A percentile compares a stretch with the other conserved stretches of the same genome.
Conservation (phyloP, 2,113 vertebrate species). For the Oxyura jamaicensis region DNA sequence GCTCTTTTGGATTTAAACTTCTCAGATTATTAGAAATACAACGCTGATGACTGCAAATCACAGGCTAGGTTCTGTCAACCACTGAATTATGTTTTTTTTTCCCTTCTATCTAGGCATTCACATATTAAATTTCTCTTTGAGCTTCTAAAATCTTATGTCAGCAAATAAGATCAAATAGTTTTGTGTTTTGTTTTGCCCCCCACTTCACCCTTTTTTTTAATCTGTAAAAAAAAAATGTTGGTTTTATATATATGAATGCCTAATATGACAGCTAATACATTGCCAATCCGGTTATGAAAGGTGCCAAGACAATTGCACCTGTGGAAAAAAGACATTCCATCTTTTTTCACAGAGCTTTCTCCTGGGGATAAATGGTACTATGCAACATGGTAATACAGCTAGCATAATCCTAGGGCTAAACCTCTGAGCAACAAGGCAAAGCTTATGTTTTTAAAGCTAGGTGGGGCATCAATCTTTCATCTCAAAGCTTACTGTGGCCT, state of each 20-base stretch:
- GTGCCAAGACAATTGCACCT: background rate
- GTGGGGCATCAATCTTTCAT: background rate
- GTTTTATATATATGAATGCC: background rate
- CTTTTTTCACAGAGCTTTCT: background rate
- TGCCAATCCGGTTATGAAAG: background rate
- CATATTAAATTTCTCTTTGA: background rate
- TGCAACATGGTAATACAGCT: background rate
- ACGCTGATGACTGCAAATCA: background rate
- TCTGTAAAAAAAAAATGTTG: background rate
- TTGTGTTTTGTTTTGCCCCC: background rate
- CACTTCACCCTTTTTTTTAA: background rate
- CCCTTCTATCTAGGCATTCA: background rate
- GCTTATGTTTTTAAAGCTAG: background rate
- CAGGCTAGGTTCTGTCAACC: background rate
- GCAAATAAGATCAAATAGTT: background rate
- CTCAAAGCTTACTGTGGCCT: background rate
- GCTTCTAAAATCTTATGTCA: background rate
- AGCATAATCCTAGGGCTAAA: background rate
- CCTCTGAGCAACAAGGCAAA: background rate
- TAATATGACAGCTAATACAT: background rate
- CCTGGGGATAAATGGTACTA: background rate
- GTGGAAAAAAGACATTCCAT: background rate
- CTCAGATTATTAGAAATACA: background rate
- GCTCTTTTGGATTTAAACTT: background rate
- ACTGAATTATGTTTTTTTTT: background rate